These are phyloP conservation scores for Eurytoma adleriae DNA, from an alignment of 2,888 invertebrate species.

Conservation along the genomic window DNA sequence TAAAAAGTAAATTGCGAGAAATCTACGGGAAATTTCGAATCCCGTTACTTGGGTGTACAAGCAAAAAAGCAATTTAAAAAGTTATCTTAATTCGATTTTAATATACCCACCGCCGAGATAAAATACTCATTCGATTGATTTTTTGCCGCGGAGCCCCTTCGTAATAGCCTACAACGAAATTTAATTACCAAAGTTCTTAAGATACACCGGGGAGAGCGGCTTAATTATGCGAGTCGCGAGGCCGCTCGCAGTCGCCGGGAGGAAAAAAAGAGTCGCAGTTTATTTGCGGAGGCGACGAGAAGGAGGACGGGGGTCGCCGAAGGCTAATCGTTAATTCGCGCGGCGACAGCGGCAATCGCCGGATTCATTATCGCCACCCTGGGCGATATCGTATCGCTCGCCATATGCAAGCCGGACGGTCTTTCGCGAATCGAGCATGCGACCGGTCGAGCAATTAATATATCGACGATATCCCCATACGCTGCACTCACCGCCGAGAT, in stretches of 20 bases:
- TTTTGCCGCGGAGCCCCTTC: conserved; percentile 15
- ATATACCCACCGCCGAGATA: conserved; percentile 35
- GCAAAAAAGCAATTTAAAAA: no score
- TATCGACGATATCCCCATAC: background rate
- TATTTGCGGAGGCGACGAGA: background rate
- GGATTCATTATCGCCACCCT: conserved; percentile 23
- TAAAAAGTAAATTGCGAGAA: no score
- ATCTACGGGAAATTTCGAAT: no score
- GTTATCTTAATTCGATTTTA: conserved; percentile 52
- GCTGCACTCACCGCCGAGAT: background rate
- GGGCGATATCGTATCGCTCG: background rate
- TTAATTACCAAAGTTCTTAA: conserved; percentile 42
- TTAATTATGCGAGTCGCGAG: conserved; percentile 30
- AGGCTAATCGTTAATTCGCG: conserved; percentile 37
- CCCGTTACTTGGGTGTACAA: background rate
- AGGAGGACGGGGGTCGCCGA: background rate
- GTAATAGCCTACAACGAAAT: conserved; percentile 22
- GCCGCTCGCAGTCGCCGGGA: background rate
- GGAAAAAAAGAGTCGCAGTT: conserved; percentile 2
- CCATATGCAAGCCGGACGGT: background rate
- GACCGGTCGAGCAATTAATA: conserved; percentile 40
- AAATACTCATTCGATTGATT: conserved; percentile 18
- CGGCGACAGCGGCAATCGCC: conserved; percentile 28
- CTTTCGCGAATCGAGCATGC: conserved; percentile 24
- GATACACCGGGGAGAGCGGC: conserved; percentile 28